A percentile compares a stretch with the other conserved stretches of the same genome.
phyloP scores from a whole-genome alignment of 30 jellyfish, hydroid and myxozoan species.

The Rhopilema esculentum region DNA sequence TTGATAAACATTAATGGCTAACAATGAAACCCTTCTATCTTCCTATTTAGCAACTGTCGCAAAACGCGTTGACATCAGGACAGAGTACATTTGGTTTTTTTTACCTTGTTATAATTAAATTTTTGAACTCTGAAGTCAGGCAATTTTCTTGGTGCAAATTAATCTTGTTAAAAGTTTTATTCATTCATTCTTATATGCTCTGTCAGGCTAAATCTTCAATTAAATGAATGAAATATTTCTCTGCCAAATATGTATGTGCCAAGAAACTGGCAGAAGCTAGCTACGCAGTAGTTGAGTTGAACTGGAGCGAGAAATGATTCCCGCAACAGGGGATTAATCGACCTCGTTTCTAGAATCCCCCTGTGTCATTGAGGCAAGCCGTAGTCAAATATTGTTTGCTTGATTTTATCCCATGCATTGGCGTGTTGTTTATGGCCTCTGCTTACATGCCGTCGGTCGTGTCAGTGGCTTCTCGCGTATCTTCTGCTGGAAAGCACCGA shows the following conservation, averaged over 20 bases:
- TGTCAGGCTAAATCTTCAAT: background rate
- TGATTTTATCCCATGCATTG: background rate
- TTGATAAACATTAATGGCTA: background rate
- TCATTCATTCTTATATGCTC: background rate
- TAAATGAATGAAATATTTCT: background rate
- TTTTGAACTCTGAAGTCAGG: background rate
- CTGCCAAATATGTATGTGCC: too few species aligned
- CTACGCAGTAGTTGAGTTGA: background rate
- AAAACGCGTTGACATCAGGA: background rate
- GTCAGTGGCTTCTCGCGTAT: background rate
- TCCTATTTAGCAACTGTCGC: background rate
- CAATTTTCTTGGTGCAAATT: background rate
- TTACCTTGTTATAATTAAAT: background rate
- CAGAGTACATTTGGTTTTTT: background rate
- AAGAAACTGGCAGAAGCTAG: too few species aligned
- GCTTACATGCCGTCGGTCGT: background rate
- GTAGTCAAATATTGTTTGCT: slow-evolving; percentile 3
- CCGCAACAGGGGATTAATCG: background rate
- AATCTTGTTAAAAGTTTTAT: background rate
- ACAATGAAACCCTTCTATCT: background rate
- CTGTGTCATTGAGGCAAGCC: background rate
- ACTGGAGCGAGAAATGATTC: background rate
- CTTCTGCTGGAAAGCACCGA: background rate
- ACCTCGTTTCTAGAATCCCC: slow-evolving; percentile 19
- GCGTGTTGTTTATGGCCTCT: background rate